Evolutionary conservation across 2,797 vertebrate genomes (phyloP).

Genomic region (Limosa lapponica): DNA sequence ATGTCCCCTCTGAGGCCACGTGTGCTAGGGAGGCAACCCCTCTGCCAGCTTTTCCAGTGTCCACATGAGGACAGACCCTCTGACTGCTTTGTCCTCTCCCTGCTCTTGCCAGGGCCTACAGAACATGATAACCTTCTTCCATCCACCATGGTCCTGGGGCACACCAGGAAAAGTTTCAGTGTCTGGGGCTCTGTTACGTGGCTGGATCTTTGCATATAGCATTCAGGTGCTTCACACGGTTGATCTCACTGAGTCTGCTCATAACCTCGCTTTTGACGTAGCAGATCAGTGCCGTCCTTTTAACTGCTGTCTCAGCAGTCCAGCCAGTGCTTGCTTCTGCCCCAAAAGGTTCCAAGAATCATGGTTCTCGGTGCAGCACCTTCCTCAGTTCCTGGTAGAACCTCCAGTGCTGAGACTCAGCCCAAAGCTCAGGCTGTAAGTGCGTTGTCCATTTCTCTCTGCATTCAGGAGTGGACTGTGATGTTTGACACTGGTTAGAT

Average conservation of each 20-base stretch:
- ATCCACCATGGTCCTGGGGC: fast-evolving
- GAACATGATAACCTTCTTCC: background rate
- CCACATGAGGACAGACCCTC: background rate
- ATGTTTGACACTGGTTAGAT: background rate
- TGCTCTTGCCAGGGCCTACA: background rate
- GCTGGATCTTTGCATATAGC: background rate
- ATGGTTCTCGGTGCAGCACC: background rate
- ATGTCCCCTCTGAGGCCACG: background rate
- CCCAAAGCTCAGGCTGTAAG: background rate
- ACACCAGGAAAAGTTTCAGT: background rate
- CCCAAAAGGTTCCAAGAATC: background rate
- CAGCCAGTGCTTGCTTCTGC: background rate
- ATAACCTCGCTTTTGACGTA: background rate
- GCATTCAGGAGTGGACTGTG: background rate
- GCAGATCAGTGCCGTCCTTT: background rate
- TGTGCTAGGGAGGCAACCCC: background rate
- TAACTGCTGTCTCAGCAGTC: background rate
- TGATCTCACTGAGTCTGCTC: background rate
- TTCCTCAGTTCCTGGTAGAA: background rate
- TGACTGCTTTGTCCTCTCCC: background rate
- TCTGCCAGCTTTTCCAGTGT: background rate
- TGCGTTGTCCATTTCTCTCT: background rate
- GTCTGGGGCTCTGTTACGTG: background rate
- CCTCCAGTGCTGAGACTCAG: background rate
- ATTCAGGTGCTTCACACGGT: background rate